Evolutionary conservation across 2,888 invertebrate species (phyloP).

Genomic region (Pseudoips prasinana): DNA sequence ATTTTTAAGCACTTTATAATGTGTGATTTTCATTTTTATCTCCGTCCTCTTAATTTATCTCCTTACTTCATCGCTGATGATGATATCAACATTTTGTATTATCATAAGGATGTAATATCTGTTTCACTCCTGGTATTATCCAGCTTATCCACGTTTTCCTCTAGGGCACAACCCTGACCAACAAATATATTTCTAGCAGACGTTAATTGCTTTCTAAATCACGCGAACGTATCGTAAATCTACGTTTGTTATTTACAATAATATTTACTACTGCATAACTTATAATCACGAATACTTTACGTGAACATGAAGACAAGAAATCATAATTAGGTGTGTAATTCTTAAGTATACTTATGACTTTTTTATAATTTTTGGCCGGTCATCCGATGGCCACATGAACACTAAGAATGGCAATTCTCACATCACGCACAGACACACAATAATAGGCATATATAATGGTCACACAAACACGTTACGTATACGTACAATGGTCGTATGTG

Average conservation of each 20-base stretch:
- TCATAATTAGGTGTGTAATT: not conserved
- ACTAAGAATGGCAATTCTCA: constrained; percentile 49
- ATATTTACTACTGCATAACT: constrained; percentile 30
- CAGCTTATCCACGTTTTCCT: not conserved
- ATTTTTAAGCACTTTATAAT: too few species aligned
- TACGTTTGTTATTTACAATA: constrained; percentile 30
- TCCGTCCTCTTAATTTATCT: too few species aligned
- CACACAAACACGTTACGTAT: constrained; percentile 42
- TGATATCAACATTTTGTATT: too few species aligned
- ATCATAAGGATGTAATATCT: too few species aligned
- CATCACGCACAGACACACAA: constrained; percentile 39
- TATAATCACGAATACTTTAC: constrained; percentile 31
- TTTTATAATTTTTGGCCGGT: not conserved
- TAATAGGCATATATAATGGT: constrained; percentile 32
- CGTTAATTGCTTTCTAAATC: constrained; percentile 38
- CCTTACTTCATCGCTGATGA: too few species aligned
- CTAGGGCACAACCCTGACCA: constrained; percentile 17
- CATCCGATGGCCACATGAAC: constrained; percentile 6
- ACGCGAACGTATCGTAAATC: constrained; percentile 35
- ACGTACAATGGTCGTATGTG: constrained; percentile 30
- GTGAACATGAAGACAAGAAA: constrained; percentile 26
- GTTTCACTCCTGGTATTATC: too few species aligned
- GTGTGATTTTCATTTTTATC: too few species aligned
- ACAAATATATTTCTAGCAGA: constrained; percentile 19
- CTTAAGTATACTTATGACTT: not conserved